Evolutionary conservation across 2,113 vertebrate species (phyloP).

Genomic region (Alethe castanea): DNA sequence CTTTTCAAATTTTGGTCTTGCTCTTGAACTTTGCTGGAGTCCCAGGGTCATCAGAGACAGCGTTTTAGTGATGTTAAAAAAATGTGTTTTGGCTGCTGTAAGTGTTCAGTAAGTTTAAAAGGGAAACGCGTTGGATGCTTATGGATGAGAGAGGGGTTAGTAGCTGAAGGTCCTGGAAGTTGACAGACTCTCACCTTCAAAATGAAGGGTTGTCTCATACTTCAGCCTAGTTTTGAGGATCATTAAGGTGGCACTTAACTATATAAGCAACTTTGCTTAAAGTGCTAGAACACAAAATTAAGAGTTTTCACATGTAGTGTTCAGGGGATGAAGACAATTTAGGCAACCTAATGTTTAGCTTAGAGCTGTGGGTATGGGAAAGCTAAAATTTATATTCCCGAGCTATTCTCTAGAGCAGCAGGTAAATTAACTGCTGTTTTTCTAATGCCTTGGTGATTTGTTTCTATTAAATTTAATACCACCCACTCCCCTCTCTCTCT

Average conservation of each 20-base stretch:
- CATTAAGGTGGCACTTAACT: background rate
- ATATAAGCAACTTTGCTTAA: background rate
- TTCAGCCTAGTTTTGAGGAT: background rate
- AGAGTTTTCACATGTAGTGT: background rate
- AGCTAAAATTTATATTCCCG: background rate
- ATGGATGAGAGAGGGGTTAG: background rate
- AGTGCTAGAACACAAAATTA: background rate
- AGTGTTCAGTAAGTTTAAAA: background rate
- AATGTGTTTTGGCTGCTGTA: background rate
- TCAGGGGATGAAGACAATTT: background rate
- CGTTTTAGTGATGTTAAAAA: background rate
- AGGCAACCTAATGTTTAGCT: background rate
- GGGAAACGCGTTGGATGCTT: rapidly evolving
- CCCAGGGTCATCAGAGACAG: background rate
- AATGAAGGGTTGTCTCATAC: background rate
- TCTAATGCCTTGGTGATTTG: background rate
- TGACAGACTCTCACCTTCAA: background rate
- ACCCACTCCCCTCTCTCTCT: background rate
- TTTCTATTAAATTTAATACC: background rate
- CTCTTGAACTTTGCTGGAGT: background rate
- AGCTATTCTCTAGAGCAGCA: background rate
- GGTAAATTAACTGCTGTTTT: background rate
- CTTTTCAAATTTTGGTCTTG: background rate
- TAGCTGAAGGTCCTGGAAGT: background rate
- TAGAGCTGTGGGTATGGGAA: background rate